Evolutionary conservation across 30 jellyfish, hydroid and myxozoan genomes (phyloP), one percentile per base, ranked within the genome.

Genomic region (Hydractinia symbiolongicarpus): DNA sequence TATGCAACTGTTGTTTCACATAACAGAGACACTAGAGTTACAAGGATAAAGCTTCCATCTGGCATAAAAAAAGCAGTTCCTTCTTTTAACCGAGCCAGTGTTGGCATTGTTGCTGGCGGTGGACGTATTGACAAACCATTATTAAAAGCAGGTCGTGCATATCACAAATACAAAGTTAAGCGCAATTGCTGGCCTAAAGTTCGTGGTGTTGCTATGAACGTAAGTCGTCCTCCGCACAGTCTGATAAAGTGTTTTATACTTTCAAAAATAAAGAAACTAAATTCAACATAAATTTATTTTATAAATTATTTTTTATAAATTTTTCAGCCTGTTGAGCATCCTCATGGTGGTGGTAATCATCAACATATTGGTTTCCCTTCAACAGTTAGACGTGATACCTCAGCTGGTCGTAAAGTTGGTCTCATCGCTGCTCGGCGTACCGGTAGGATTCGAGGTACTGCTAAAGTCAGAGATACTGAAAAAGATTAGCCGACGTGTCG

Each of bases 301-400:
- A 30, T 30, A 30, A 30, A 30, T 30, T 30, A 2, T 30, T 30
- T 30, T 57, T 72, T 74, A 8, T 64, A 58, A 61, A 17, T 57
- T 54, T 54, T 86, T 11, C 76, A 93, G 99, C 97, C 99, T 77
- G 99, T 95, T 79, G 99, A 95, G 82, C 99, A 95, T 90, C 99
- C 99, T 67, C 99, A 95, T 77, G 99, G 99, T 95, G 99, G 99
- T 95, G 99, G 99, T 95, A 95, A 95, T 77, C 99, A 95, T 83
- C 99, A 95, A 72, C 99, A 95, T 84, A 95, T 95, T 90, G 99
- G 99, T 80, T 95, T 95, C 95, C 99, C 99, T 21, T 95, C 99
- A 49, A 95, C 99, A 51, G 96, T 86, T 76, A 75, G 90, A 14
- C 91, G 99, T 50, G 96, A 89, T 66, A 89, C 99, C 11, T 94